These are phyloP conservation scores for Copidosoma floridanum DNA, from an alignment of 1,140 invertebrate species.

Conservation along the genomic window DNA sequence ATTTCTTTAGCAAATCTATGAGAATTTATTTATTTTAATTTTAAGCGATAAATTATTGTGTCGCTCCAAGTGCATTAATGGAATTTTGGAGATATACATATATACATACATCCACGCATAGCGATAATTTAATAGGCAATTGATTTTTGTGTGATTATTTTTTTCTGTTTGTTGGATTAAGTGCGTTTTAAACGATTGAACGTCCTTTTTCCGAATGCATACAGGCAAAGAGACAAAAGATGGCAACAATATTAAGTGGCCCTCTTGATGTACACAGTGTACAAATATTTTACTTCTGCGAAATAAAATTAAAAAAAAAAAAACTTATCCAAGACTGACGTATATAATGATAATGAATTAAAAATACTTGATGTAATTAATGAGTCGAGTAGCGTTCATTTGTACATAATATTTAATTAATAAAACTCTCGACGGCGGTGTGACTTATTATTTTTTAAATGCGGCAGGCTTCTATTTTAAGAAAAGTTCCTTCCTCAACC, in stretches of 20 bases:
- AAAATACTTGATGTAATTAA: conserved; percentile 55
- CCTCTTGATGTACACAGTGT: conserved; percentile 44
- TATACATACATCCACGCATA: too few relatives aligned
- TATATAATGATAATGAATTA: conserved; percentile 45
- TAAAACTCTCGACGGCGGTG: conserved; percentile 53
- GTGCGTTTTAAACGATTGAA: conserved; percentile 9
- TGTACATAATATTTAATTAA: conserved; percentile 57
- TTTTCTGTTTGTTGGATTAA: not conserved
- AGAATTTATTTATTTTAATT: conserved; percentile 22
- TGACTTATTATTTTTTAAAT: conserved; percentile 48
- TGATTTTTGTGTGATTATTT: conserved; percentile 18
- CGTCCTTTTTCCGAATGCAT: conserved; percentile 32
- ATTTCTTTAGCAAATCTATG: not conserved
- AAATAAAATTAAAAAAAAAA: conserved; percentile 38
- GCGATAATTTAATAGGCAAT: conserved; percentile 1
- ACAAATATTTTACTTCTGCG: conserved; percentile 48
- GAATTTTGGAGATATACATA: conserved; percentile 1
- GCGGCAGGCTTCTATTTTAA: conserved; percentile 16
- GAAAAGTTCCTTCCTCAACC: conserved; percentile 21
- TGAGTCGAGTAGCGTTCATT: conserved; percentile 52
- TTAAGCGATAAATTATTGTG: conserved; percentile 22
- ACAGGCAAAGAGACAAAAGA: conserved; percentile 29
- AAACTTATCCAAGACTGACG: conserved; percentile 55
- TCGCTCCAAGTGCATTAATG: conserved; percentile 19
- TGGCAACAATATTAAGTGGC: conserved; percentile 27